Percentiles rank a stretch among this genome's conserved stretches.
These are phyloP conservation scores for Orussus abietinus DNA, from an alignment of 1,140 invertebrate species.

Conservation along the genomic window DNA sequence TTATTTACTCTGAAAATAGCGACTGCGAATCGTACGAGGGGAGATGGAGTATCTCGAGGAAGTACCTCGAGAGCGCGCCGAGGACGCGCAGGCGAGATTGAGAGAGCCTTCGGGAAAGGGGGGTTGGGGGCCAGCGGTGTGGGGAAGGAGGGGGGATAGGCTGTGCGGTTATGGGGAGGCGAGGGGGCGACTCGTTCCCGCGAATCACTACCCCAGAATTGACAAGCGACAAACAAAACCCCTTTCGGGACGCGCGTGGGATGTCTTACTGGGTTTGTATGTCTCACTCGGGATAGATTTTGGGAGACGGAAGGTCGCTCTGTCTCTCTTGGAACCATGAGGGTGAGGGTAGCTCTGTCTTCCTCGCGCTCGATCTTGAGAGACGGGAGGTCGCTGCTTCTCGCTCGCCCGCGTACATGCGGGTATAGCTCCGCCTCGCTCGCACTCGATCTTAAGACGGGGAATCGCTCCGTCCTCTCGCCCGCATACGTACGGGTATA, in stretches of 20 bases:
- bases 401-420: neutral
- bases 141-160: no score
- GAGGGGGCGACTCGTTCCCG: no score
- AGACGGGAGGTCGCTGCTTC: neutral
- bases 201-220: constrained; percentile 16
- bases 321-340: neutral
- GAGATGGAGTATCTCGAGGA: neutral
- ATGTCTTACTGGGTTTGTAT: constrained; percentile 2
- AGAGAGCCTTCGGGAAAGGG: no score
- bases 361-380: constrained; percentile 3
- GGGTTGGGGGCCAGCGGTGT: no score
- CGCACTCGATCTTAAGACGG: no score
- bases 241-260: constrained; percentile 6
- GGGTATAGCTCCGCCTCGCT: constrained; percentile 1
- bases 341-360: neutral
- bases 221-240: constrained; percentile 20
- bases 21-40: no score
- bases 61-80: neutral
- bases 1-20: no score
- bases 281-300: constrained; percentile 6
- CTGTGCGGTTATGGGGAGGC: no score
- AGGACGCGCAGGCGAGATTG: no score
- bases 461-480: no score
- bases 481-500: neutral
- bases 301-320: no score